A percentile compares a stretch with the other conserved stretches of the same genome.
Evolutionary conservation across 2,888 invertebrate species (phyloP).

Genomic region (Amphipoea oculea): DNA sequence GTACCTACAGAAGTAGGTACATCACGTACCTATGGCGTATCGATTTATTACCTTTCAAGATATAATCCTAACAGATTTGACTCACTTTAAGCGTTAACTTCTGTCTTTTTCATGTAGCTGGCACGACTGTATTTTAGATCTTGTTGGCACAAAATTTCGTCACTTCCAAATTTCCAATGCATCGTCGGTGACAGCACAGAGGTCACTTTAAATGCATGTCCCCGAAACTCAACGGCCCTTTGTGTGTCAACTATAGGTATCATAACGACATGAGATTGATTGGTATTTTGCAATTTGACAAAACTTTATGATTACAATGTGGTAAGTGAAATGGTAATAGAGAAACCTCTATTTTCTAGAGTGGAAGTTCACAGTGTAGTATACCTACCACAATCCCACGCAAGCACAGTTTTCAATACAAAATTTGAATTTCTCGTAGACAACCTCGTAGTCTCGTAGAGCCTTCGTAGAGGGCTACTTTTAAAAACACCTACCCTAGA

Average conservation of each 20-base stretch:
- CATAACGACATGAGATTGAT: neutral
- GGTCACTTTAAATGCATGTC: neutral
- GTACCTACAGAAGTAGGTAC: constrained; percentile 1
- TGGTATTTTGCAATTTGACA: neutral
- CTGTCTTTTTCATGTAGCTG: too few relatives aligned
- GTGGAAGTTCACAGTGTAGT: neutral
- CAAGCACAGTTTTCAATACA: neutral
- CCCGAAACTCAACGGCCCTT: neutral
- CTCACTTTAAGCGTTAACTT: neutral
- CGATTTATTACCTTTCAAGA: neutral
- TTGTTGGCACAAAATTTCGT: too few relatives aligned
- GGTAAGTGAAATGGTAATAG: neutral
- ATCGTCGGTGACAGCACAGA: neutral
- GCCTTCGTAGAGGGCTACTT: neutral
- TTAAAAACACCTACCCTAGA: neutral
- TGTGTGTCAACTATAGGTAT: neutral
- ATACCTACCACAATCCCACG: neutral
- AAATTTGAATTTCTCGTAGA: constrained; percentile 2
- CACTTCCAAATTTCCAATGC: neutral
- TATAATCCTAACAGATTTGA: neutral
- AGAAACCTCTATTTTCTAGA: neutral
- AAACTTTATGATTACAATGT: neutral
- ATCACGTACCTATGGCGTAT: neutral
- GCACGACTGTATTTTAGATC: too few relatives aligned
- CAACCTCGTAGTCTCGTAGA: neutral